Evolutionary conservation across 2,888 invertebrate species (phyloP).

Genomic region (Acrobasis repandana): DNA sequence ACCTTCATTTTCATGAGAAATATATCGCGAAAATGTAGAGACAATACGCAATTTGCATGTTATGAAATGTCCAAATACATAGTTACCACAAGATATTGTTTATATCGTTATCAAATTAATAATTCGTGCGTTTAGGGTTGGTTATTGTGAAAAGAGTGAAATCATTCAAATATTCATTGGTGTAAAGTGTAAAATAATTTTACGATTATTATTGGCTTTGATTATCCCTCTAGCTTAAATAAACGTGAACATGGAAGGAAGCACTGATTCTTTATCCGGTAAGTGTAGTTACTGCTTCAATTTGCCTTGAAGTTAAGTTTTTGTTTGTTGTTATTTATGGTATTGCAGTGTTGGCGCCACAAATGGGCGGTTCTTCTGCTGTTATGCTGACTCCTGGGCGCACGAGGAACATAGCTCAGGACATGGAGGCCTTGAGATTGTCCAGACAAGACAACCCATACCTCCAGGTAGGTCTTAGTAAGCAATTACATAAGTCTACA

Average conservation of each 20-base stretch:
- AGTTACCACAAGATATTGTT: not conserved
- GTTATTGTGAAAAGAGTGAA: not conserved
- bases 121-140: not conserved
- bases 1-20: constrained; percentile 1
- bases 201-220: constrained; percentile 1
- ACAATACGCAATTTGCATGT: constrained; percentile 14
- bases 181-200: constrained; percentile 4
- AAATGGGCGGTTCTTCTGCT: constrained; percentile 75
- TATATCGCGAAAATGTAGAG: constrained; percentile 15
- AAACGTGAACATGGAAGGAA: constrained; percentile 63
- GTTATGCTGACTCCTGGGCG: constrained; percentile 88
- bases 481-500: constrained; percentile 19
- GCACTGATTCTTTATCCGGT: constrained; percentile 72
- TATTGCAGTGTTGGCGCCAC: constrained; percentile 60
- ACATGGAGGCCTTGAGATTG: constrained; percentile 91
- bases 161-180: constrained; percentile 14
- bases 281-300: constrained; percentile 35
- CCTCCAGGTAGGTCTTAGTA: constrained; percentile 83
- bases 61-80: not conserved
- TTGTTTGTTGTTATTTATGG: constrained; percentile 30
- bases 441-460: constrained; percentile 94
- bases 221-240: constrained; percentile 26
- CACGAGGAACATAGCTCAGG: constrained; percentile 90
- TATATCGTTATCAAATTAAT: not conserved
- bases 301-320: constrained; percentile 23